A percentile compares a stretch with the other conserved stretches of the same genome.
These are phyloP conservation scores for Drosophila bunnanda DNA, from an alignment of 2,888 invertebrate genomes.

Conservation along the genomic window DNA sequence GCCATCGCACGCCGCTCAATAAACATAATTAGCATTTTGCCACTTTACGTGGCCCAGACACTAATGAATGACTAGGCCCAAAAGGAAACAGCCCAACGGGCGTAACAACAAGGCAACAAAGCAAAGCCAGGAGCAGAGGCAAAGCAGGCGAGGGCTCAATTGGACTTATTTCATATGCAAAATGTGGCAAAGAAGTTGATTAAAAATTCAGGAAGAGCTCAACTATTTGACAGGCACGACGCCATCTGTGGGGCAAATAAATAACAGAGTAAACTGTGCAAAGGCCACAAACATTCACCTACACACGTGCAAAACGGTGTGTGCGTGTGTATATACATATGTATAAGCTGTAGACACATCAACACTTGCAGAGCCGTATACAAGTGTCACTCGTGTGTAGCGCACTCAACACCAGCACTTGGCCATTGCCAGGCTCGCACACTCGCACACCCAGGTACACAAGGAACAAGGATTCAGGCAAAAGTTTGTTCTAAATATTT, in stretches of 20 bases:
- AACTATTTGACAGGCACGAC: constrained; percentile 71
- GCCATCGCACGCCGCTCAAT: constrained; percentile 61
- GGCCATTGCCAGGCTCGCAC: constrained; percentile 76
- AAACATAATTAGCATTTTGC: constrained; percentile 78
- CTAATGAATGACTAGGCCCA: constrained; percentile 74
- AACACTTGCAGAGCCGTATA: constrained; percentile 59
- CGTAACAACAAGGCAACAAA: constrained; percentile 20
- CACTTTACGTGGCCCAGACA: constrained; percentile 68
- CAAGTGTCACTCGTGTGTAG: constrained; percentile 80
- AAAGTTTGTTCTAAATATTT: not conserved
- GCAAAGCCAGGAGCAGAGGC: not conserved
- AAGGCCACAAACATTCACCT: constrained; percentile 30
- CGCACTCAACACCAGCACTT: constrained; percentile 71
- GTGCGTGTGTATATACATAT: not conserved
- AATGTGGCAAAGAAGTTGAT: constrained; percentile 68
- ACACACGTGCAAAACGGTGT: constrained; percentile 4
- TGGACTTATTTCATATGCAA: constrained; percentile 63
- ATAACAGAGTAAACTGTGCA: constrained; percentile 65
- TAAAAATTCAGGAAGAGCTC: constrained; percentile 76
- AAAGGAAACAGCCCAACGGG: constrained; percentile 25
- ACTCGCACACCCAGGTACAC: constrained; percentile 36
- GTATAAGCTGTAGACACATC: constrained; percentile 27
- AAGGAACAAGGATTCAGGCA: not conserved
- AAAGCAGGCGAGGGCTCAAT: constrained; percentile 16
- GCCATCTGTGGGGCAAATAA: constrained; percentile 71